A percentile compares a stretch with the other conserved stretches of the same genome.
phyloP scores from a whole-genome alignment of 2,888 invertebrate genomes.

The Brassicogethes aeneus region DNA sequence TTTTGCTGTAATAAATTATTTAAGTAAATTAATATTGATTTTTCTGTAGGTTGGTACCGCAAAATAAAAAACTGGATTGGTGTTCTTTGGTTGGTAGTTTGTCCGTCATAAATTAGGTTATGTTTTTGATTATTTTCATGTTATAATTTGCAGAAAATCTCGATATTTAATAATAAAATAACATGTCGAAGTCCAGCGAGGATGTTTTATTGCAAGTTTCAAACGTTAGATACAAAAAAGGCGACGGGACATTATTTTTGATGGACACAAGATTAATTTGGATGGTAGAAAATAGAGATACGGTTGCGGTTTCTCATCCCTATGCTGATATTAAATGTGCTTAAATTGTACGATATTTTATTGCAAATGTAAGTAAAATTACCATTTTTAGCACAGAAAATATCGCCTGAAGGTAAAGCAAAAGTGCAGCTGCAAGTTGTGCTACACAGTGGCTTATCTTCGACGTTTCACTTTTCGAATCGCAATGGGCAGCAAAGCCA shows the following conservation, averaged over 20 bases:
- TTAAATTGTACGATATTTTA: too few species aligned
- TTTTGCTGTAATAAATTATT: too few species aligned
- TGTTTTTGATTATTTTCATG: too few species aligned
- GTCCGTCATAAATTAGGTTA: too few species aligned
- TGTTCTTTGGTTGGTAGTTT: too few species aligned
- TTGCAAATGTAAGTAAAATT: too few species aligned
- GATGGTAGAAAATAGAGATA: conserved; percentile 90
- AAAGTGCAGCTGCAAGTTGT: conserved; percentile 98
- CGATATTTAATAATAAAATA: too few species aligned
- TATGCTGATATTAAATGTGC: conserved; percentile 95
- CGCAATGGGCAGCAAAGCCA: conserved; percentile 74
- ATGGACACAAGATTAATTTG: conserved; percentile 95
- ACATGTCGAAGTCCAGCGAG: conserved; percentile 84
- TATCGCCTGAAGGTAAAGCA: conserved; percentile 92
- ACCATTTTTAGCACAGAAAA: conserved; percentile 66
- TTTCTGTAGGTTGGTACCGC: too few species aligned
- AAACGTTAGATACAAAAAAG: conserved; percentile 91
- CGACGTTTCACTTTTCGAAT: conserved; percentile 96
- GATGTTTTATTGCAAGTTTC: conserved; percentile 90
- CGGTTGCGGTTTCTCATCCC: conserved; percentile 85
- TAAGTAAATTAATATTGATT: too few species aligned
- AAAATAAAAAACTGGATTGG: too few species aligned
- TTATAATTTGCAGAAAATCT: too few species aligned
- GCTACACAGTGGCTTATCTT: conserved; percentile 85
- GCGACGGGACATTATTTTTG: conserved; percentile 89